phyloP scores from a whole-genome alignment of 2,888 invertebrate genomes.

The Lasius fuliginosus region DNA sequence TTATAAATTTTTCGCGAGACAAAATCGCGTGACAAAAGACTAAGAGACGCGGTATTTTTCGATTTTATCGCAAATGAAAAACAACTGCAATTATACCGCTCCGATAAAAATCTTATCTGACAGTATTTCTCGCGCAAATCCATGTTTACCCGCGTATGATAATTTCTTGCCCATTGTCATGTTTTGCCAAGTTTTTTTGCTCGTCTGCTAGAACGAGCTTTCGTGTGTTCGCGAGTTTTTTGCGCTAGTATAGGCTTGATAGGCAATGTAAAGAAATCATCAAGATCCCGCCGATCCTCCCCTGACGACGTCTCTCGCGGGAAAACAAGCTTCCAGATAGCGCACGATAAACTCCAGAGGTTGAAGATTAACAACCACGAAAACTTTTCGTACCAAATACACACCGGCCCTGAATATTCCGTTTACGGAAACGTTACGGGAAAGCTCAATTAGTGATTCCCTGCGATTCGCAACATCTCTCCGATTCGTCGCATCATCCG shows the following conservation, averaged over 20 bases:
- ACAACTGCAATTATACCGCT: neutral
- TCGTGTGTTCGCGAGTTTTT: slow-evolving; percentile 43
- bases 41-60: neutral
- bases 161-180: neutral
- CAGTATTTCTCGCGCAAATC: slow-evolving; percentile 3
- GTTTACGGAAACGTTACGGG: neutral
- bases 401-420: neutral
- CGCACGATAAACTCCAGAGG: slow-evolving; percentile 74
- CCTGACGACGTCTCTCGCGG: slow-evolving; percentile 45
- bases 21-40: neutral
- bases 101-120: neutral
- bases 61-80: slow-evolving; percentile 24
- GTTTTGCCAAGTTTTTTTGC: slow-evolving; percentile 14
- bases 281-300: slow-evolving; percentile 41
- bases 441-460: slow-evolving; percentile 11
- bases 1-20: neutral
- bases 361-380: slow-evolving; percentile 74
- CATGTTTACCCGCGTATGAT: neutral
- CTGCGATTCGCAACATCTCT: neutral
- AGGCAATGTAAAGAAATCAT: slow-evolving; percentile 48
- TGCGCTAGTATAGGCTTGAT: slow-evolving; percentile 35
- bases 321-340: slow-evolving; percentile 67
- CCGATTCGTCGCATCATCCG: slow-evolving; percentile 10
- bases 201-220: slow-evolving; percentile 32
- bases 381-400: slow-evolving; percentile 73